These are phyloP conservation scores for Hofmannophila pseudospretella DNA, from an alignment of 2,888 invertebrate species.

Conservation along the genomic window DNA sequence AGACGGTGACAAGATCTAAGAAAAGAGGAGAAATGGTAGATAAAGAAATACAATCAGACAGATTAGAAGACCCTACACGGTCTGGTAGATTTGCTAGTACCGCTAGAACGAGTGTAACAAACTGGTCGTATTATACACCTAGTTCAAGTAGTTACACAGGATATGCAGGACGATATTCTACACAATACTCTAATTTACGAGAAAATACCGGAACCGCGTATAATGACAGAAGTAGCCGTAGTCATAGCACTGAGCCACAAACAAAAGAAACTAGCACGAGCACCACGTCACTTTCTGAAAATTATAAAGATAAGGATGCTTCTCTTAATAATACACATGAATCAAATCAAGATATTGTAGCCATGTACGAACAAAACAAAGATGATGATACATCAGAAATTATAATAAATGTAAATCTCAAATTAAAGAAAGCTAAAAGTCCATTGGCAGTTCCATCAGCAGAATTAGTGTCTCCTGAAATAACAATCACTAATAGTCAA, in stretches of 20 bases:
- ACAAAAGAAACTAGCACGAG: slow-evolving; percentile 25
- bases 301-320: slow-evolving; percentile 27
- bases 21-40: slow-evolving; percentile 79
- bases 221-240: slow-evolving; percentile 55
- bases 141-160: slow-evolving; percentile 57
- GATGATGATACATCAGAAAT: slow-evolving; percentile 62
- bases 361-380: slow-evolving; percentile 55
- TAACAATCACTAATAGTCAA: slow-evolving; percentile 61
- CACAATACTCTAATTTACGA: slow-evolving; percentile 58
- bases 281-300: slow-evolving; percentile 30
- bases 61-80: slow-evolving; percentile 82
- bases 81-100: slow-evolving; percentile 79
- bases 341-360: slow-evolving; percentile 38
- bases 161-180: slow-evolving; percentile 69
- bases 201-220: slow-evolving; percentile 41
- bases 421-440: slow-evolving; percentile 58
- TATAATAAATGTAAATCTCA: slow-evolving; percentile 67
- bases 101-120: slow-evolving; percentile 77
- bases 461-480: slow-evolving; percentile 60
- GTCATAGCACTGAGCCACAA: slow-evolving; percentile 55
- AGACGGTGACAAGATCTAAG: slow-evolving; percentile 80
- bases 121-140: slow-evolving; percentile 81
- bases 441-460: slow-evolving; percentile 32
- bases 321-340: slow-evolving; percentile 27
- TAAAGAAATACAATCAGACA: slow-evolving; percentile 85